Evolutionary conservation across 2,113 vertebrate genomes (phyloP).

Genomic region (Menidia beryllina): DNA sequence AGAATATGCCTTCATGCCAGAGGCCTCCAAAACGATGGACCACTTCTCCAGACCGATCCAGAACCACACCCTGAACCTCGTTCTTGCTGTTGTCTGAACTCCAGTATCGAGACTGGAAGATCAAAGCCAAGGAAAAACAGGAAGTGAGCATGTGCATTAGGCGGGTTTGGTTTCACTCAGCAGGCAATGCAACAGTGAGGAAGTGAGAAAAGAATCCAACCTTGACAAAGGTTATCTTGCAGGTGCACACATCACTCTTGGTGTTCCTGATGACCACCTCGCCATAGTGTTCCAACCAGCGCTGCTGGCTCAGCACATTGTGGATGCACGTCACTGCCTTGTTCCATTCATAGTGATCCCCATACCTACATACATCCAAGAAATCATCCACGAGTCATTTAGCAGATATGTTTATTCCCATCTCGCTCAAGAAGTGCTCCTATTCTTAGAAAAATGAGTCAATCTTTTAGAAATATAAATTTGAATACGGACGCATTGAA

Average conservation of each 20-base stretch:
- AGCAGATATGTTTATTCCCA: too few species aligned
- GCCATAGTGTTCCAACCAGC: slow-evolving; percentile 93
- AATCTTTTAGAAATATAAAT: too few species aligned
- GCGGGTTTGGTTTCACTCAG: too few species aligned
- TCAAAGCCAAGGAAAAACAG: not conserved
- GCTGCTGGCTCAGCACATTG: slow-evolving; percentile 91
- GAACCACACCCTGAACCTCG: slow-evolving; percentile 89
- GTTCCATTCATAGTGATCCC: slow-evolving; percentile 95
- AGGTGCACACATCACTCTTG: slow-evolving; percentile 85
- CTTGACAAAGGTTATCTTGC: slow-evolving; percentile 94
- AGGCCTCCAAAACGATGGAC: slow-evolving; percentile 90
- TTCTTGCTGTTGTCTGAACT: slow-evolving; percentile 85
- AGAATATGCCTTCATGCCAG: slow-evolving; percentile 93
- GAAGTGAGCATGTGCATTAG: too few species aligned
- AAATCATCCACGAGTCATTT: too few species aligned
- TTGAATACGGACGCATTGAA: too few species aligned
- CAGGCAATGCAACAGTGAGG: not conserved
- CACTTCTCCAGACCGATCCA: slow-evolving; percentile 85
- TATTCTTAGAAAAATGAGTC: too few species aligned
- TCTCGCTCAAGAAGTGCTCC: too few species aligned
- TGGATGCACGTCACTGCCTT: slow-evolving; percentile 94
- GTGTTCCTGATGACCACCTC: slow-evolving; percentile 90
- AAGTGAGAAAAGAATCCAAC: slow-evolving; percentile 55
- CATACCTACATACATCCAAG: slow-evolving; percentile 76
- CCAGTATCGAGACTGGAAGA: slow-evolving; percentile 87